These are phyloP conservation scores for Drosophila teissieri DNA, from an alignment of 1,140 invertebrate species.

Conservation along the genomic window DNA sequence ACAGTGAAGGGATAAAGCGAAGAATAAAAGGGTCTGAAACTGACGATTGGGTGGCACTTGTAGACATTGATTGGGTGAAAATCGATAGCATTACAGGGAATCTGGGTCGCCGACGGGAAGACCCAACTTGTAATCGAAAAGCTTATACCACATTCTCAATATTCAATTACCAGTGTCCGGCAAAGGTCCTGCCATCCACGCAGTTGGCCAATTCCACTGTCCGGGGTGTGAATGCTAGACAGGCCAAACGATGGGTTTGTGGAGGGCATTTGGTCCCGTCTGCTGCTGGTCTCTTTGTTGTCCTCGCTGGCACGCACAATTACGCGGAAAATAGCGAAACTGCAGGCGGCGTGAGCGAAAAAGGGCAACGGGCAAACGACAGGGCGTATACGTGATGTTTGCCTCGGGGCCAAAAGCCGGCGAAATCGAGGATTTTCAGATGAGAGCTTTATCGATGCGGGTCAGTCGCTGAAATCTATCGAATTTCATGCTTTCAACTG, in stretches of 20 bases:
- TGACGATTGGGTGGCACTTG: slow-evolving; percentile 33
- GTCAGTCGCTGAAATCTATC: slow-evolving; percentile 8
- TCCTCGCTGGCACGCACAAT: slow-evolving; percentile 52
- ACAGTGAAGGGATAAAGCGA: slow-evolving; percentile 25
- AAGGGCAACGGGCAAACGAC: slow-evolving; percentile 14
- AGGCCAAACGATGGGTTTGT: not conserved
- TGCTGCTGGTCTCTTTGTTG: slow-evolving; percentile 25
- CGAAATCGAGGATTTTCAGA: slow-evolving; percentile 23
- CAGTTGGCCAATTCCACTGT: slow-evolving; percentile 31
- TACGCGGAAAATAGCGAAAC: slow-evolving; percentile 42
- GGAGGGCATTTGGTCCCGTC: slow-evolving; percentile 9
- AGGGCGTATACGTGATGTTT: slow-evolving; percentile 44
- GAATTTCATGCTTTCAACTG: slow-evolving; percentile 3
- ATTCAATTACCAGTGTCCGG: slow-evolving; percentile 48
- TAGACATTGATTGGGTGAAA: slow-evolving; percentile 46
- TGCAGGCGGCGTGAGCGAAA: not conserved
- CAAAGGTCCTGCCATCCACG: slow-evolving; percentile 17
- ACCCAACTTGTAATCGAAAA: slow-evolving; percentile 23
- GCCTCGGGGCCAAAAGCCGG: slow-evolving; percentile 22
- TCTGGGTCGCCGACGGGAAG: slow-evolving; percentile 27
- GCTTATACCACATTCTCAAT: slow-evolving; percentile 41
- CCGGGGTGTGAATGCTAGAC: not conserved
- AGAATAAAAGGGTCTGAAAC: slow-evolving; percentile 38
- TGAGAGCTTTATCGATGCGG: slow-evolving; percentile 41
- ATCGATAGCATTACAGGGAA: slow-evolving; percentile 32